Base-by-base conservation (phyloP, 2,888 invertebrate genomes). In the Myopa tessellatipennis region DNA sequence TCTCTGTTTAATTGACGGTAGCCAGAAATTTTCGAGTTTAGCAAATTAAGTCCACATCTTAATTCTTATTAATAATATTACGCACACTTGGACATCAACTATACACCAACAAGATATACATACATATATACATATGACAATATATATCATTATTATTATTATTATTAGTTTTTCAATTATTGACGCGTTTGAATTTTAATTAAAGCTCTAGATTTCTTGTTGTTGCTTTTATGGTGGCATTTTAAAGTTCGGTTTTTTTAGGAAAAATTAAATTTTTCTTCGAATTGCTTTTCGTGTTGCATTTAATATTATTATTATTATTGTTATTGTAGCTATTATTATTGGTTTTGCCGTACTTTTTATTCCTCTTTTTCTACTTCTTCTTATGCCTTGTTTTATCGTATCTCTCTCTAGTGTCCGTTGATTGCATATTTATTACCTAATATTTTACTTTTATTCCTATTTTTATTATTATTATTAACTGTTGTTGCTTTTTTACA, bases 171-270 rank as follows among this genome's bases (percentile, higher is more conserved):
- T 77, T 79, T 79, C 77, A 74, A 79, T 77, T 79, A 77, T 79
- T 77, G 79, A 79, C 77, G 79, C 77, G 79, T 79, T 79, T 79
- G 77, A 79, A 79, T 79, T 79, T 79, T 79, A 79, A 79, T 79
- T 79, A 78, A 70, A 73, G 77, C 79, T 74, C 77, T 77, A 79
- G 60, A 74, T 79, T 77, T 69, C 45, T 10, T 10, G 10, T 45
- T 45, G 45, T 45, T 45, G 45, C 6, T 45, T 45, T 45, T 26
- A 26, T 45, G 45, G 45, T 10, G 45, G 45, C 3, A 45, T 45
- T 45, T 26, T 26, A 1, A 26, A 26, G 1, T 26, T 45, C 45
- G 45, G 10, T 6, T 1, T 45, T 45, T 45, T 45, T 45, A 6
- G 10, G 45, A 45, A 45, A 45, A 45, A 26, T 26, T 26, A 26